phyloP scores from a whole-genome alignment of 2,113 vertebrate genomes.

The Chlorocebus sabaeus region DNA sequence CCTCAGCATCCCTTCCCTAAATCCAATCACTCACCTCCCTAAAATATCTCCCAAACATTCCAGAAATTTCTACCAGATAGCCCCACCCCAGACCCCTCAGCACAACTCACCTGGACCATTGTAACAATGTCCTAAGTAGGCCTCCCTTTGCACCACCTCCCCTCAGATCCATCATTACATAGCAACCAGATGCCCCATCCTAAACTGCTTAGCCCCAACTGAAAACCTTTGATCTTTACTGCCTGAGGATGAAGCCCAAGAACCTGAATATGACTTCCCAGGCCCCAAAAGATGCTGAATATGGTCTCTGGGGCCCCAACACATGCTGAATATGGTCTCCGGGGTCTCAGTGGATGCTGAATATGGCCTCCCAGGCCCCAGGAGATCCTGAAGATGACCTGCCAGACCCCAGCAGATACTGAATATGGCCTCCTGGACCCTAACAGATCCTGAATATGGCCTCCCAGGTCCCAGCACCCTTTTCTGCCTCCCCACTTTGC shows the following conservation, averaged over 20 bases:
- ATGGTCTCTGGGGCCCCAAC: too few species aligned
- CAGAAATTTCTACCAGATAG: neutral
- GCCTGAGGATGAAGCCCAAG: neutral
- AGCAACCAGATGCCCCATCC: neutral
- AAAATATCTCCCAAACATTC: neutral
- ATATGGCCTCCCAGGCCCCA: too few species aligned
- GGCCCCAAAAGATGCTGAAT: too few species aligned
- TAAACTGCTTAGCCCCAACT: neutral
- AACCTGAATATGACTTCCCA: neutral
- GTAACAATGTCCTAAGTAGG: neutral
- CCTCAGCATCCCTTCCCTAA: neutral
- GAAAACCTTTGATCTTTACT: neutral
- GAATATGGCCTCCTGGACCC: too few species aligned
- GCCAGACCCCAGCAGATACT: neutral
- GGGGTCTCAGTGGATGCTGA: neutral
- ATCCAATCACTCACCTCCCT: neutral
- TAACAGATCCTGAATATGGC: too few species aligned
- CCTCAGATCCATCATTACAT: neutral
- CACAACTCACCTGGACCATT: neutral
- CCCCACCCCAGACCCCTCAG: neutral
- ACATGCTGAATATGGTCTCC: too few species aligned
- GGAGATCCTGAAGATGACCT: too few species aligned
- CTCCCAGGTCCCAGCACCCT: neutral
- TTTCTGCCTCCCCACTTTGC: accelerated
- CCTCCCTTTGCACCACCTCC: accelerated